Percentiles rank a stretch among this genome's conserved stretches.
Conservation (phyloP, 2,797 vertebrate species). For the Microctenopoma steveboyesi region DNA sequence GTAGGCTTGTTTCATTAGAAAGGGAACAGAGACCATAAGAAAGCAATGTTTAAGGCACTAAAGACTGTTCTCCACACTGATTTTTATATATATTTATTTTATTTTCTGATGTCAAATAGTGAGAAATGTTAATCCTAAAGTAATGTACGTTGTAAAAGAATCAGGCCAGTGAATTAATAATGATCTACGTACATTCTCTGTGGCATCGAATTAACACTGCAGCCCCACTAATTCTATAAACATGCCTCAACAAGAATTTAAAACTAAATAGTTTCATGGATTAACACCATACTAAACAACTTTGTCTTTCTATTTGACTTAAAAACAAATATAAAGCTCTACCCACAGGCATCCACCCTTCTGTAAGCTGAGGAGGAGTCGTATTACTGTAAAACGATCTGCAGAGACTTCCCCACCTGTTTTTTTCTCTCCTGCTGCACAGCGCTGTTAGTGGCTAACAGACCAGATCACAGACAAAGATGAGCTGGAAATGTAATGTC, state of each 20-base stretch:
- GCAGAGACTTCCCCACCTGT: background rate
- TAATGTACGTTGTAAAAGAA: conserved; percentile 1
- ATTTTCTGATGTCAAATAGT: no score
- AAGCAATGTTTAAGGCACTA: no score
- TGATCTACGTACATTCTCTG: conserved; percentile 1
- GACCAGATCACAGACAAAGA: background rate
- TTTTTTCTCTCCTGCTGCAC: conserved; percentile 19
- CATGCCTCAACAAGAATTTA: background rate
- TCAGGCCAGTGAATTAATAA: conserved; percentile 1
- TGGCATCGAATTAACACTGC: conserved; percentile 11
- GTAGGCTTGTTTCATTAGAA: no score
- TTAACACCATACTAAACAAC: background rate
- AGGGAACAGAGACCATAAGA: no score
- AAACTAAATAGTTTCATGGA: no score
- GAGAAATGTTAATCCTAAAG: no score
- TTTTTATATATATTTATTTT: no score
- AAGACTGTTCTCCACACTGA: no score
- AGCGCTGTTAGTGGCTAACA: conserved; percentile 11
- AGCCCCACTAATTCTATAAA: background rate
- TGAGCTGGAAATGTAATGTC: conserved; percentile 11
- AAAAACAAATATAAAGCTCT: conserved; percentile 7
- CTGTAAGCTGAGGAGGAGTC: conserved; percentile 36
- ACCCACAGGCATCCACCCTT: conserved; percentile 2
- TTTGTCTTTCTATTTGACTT: background rate
- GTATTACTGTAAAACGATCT: conserved; percentile 62